These are phyloP conservation scores for Sisyra terminalis DNA, from an alignment of 2,888 invertebrate species.

Conservation along the genomic window DNA sequence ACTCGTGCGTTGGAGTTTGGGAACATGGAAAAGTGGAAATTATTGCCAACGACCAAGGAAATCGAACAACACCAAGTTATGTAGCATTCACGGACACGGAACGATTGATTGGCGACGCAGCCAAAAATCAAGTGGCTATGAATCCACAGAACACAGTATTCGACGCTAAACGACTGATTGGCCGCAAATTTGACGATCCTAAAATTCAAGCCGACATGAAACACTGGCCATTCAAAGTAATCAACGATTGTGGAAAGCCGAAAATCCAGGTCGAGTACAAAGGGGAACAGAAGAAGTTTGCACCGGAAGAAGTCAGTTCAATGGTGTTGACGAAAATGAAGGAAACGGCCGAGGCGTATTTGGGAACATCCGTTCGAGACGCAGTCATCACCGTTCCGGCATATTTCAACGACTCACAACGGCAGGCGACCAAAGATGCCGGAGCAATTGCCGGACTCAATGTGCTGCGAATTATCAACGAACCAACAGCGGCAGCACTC, in stretches of 20 bases:
- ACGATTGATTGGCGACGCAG: conserved; percentile 45
- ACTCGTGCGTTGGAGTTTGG: conserved; percentile 76
- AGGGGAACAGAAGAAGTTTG: conserved; percentile 43
- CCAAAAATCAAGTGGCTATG: conserved; percentile 48
- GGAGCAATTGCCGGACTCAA: conserved; percentile 49
- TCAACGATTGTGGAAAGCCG: conserved; percentile 41
- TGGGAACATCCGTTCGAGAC: conserved; percentile 47
- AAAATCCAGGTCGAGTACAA: conserved; percentile 45
- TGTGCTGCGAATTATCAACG: conserved; percentile 46
- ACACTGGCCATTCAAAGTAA: conserved; percentile 60
- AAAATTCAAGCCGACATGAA: conserved; percentile 60
- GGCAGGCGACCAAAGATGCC: conserved; percentile 54
- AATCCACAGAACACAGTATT: conserved; percentile 56
- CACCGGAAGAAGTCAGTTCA: conserved; percentile 54
- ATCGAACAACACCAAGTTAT: conserved; percentile 55
- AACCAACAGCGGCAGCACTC: conserved; percentile 41
- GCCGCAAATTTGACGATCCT: conserved; percentile 49
- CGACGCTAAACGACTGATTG: conserved; percentile 45
- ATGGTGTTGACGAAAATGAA: conserved; percentile 43
- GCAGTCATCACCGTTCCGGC: conserved; percentile 68
- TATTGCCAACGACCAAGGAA: conserved; percentile 50
- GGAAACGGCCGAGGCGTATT: conserved; percentile 53
- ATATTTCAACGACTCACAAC: conserved; percentile 51
- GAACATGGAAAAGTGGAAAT: conserved; percentile 63
- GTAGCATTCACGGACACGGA: conserved; percentile 52